Evolutionary conservation across 2,797 vertebrate genomes (phyloP).

Genomic region (Otolemur crassicaudatus): DNA sequence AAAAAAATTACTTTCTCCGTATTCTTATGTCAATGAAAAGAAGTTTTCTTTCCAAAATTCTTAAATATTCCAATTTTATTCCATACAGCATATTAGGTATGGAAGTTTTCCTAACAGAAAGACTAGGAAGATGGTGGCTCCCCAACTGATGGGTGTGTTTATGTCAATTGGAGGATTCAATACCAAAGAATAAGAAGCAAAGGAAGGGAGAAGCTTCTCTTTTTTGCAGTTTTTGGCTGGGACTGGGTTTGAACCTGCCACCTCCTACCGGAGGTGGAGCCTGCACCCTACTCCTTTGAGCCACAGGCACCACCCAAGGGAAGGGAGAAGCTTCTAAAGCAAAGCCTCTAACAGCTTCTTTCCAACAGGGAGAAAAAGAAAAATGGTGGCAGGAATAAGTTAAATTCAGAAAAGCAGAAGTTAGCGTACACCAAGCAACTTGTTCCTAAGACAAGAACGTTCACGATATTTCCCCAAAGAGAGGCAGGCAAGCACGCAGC

Average conservation of each 20-base stretch:
- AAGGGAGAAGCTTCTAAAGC: not conserved
- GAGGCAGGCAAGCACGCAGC: not conserved
- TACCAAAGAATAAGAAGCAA: not conserved
- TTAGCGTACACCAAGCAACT: not conserved
- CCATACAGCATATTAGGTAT: not conserved
- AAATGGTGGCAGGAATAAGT: not conserved
- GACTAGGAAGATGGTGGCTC: not conserved
- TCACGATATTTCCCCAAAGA: not conserved
- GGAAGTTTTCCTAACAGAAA: not conserved
- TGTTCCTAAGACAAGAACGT: not conserved
- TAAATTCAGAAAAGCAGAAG: not conserved
- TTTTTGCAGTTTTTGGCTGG: too few species aligned
- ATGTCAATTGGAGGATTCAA: not conserved
- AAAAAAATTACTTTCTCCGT: not conserved
- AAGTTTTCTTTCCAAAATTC: not conserved
- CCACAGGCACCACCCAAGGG: not conserved
- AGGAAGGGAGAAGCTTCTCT: not conserved
- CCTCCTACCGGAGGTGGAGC: too few species aligned
- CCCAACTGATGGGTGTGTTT: fast-evolving
- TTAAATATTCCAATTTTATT: not conserved
- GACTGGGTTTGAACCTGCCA: too few species aligned
- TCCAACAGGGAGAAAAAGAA: not conserved
- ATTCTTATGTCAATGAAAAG: not conserved
- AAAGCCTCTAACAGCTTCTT: not conserved
- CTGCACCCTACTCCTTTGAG: too few species aligned